Conservation (phyloP, 1,140 invertebrate species). For the Venturia canescens region DNA sequence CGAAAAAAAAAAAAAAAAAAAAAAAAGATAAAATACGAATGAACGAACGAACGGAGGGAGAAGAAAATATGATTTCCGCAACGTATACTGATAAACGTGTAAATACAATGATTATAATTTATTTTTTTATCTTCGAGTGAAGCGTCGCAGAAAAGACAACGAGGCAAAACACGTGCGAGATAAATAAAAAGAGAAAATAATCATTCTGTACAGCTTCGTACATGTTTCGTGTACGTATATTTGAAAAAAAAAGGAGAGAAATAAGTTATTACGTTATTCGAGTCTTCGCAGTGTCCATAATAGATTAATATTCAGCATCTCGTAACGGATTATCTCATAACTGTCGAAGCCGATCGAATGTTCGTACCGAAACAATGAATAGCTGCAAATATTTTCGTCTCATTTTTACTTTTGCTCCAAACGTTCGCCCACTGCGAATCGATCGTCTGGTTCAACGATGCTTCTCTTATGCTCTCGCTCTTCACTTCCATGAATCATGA, state of each 20-base stretch:
- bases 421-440: background rate
- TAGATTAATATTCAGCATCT: background rate
- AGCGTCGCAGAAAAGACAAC: conserved; percentile 30
- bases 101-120: conserved; percentile 38
- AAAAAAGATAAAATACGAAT: background rate
- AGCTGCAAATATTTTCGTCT: background rate
- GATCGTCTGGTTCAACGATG: too few species aligned
- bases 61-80: conserved; percentile 29
- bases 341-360: background rate
- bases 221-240: background rate
- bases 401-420: background rate
- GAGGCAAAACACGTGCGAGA: conserved; percentile 6
- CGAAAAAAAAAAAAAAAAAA: too few species aligned
- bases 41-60: background rate
- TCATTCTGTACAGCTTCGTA: background rate
- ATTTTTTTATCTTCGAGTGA: conserved; percentile 40
- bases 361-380: conserved; percentile 2
- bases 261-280: conserved; percentile 3
- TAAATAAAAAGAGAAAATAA: background rate
- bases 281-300: background rate
- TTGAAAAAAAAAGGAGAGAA: background rate
- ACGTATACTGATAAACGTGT: conserved; percentile 27
- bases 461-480: background rate
- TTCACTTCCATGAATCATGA: background rate
- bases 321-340: background rate